Evolutionary conservation across 2,888 invertebrate genomes (phyloP), one percentile per base, ranked within the genome.

Genomic region (Agrochola litura): DNA sequence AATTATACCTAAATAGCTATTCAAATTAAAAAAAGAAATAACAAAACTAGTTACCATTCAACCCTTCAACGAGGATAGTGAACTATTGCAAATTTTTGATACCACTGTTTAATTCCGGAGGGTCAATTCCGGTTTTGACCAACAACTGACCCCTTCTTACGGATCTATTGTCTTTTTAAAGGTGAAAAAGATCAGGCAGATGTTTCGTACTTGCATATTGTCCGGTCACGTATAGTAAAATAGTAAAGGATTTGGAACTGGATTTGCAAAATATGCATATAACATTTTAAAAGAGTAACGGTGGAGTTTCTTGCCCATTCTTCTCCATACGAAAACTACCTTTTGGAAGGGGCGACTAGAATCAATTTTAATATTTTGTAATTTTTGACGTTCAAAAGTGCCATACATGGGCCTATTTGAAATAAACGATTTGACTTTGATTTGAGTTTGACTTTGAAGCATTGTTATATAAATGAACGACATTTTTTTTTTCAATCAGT

Each of bases 101-200:
- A 30, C 43, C 9, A 52, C 63, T 37, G 37, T 72, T 73, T 37
- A n/a, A 16, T 68, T 46, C 25, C 14, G 63, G 60, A 52, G 82
- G 76, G 82, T 85, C 74, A 75, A 77, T 66, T 77, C 83, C 85
- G 83, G 83, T 81, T 85, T 22, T 77, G 86, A 86, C 88, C 86
- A 78, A n/a, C 43, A 61, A 86, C 68, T 87, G 87, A 87, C 86
- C 88, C 88, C 60, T 96, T 93, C 95, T 95, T 95, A 86, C 87
- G 87, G 88, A 58, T 41, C 78, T 63, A 90, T 94, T 94, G 92
- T 94, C 85, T 76, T 80, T 77, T 81, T 83, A 90, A 67, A 69
- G 92, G 92, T 92, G 81, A n/a, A n/a, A 92, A 91, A 93, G 93
- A 92, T 92, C 91, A 88, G 89, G 92, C 95, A 95, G 95, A 95